Percentiles rank a stretch among this genome's conserved stretches.
Conservation (phyloP, 2,113 vertebrate species). For the Hemicordylus capensis region DNA sequence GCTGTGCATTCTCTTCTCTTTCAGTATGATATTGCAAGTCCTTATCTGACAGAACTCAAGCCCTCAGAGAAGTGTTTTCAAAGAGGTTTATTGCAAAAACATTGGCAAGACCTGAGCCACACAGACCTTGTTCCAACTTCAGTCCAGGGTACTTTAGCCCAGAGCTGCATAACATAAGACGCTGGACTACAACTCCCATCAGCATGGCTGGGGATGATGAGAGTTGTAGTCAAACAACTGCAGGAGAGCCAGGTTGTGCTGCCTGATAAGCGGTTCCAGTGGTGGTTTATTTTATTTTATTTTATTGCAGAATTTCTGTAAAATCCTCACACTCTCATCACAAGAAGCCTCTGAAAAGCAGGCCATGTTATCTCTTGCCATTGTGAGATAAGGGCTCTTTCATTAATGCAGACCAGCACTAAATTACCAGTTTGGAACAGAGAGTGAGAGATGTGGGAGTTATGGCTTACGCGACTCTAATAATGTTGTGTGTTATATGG, state of each 20-base stretch:
- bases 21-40: neutral
- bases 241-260: too few species aligned
- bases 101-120: neutral
- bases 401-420: neutral
- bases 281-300: too few species aligned
- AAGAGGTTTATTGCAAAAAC: neutral
- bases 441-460: neutral
- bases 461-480: neutral
- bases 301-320: neutral
- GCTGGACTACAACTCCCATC: too few species aligned
- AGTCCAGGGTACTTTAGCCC: neutral
- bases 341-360: fast-evolving
- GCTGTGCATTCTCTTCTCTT: neutral
- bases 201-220: too few species aligned
- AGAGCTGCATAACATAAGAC: too few species aligned
- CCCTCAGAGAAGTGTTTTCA: neutral
- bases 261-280: too few species aligned
- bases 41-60: neutral
- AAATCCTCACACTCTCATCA: conserved; percentile 12
- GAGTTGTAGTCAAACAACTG: too few species aligned
- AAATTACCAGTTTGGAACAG: neutral
- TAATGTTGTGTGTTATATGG: too few species aligned
- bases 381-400: neutral
- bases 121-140: fast-evolving
- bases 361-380: neutral